Evolutionary conservation across 2,888 invertebrate species (phyloP), one percentile per base, ranked within the genome.

Genomic region (Lasiommata megera): DNA sequence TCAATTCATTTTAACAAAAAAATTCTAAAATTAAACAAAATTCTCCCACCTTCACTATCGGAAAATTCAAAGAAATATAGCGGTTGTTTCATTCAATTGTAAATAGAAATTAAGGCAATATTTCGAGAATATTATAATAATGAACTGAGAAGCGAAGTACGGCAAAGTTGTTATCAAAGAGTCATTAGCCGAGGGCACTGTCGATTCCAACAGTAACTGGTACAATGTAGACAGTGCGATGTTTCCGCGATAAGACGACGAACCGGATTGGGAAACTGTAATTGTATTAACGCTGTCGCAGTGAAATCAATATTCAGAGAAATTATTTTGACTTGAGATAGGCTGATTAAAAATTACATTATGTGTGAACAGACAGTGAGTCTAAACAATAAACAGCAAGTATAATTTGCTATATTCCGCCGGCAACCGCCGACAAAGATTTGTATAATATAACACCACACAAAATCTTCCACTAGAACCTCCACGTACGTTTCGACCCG

Each of bases 161-260:
- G 79, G 78, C 75, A 71, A 75, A 69, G 63, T 67, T 64, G 67
- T 71, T 71, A 71, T 73, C 70, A 67, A 72, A 68, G 57, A 56
- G 60, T 66, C 63, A 62, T 65, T 67, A 69, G 66, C 57, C 65
- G 60, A 61, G 62, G 58, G 67, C 66, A 64, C 64, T 77, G 73
- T 80, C 80, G 79, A 85, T 84, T 86, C 81, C 77, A 73, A 76
- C 79, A 79, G 76, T 80, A 79, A 79, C 65, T 71, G 74, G 64
- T 67, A 72, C 69, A 82, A 80, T 82, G 75, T 75, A 66, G 72
- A 76, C 73, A 73, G 74, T 65, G 70, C 74, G 76, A 74, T 80
- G 80, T 79, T 80, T 76, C 52, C 43, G 63, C 62, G 71, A 71
- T 72, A 73, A 72, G 67, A 60, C 54, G 41, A 16, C 37, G 50